Percentiles rank a stretch among this genome's conserved stretches.
phyloP scores from a whole-genome alignment of 2,888 invertebrate genomes.

The Antitype chi region DNA sequence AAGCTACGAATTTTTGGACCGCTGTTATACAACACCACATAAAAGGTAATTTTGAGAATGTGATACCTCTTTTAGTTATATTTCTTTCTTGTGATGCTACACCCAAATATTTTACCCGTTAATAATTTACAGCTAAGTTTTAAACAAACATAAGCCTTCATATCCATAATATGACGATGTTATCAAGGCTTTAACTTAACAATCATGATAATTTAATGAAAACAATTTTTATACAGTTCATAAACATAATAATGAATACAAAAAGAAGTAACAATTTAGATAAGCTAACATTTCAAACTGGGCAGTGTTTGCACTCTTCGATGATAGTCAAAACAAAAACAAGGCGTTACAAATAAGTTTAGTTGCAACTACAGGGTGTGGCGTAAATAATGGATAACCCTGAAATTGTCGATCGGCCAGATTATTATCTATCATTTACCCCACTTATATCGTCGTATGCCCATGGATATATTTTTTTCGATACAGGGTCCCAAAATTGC shows the following conservation, averaged over 20 bases:
- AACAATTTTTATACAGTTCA: slow-evolving; percentile 63
- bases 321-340: slow-evolving; percentile 13
- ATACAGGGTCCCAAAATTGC: no score
- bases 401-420: no score
- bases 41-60: slow-evolving; percentile 20
- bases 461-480: no score
- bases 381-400: no score
- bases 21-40: slow-evolving; percentile 35
- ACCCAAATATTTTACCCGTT: slow-evolving; percentile 31
- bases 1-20: slow-evolving; percentile 16
- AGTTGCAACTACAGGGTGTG: slow-evolving; percentile 25
- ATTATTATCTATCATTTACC: no score
- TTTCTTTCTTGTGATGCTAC: slow-evolving; percentile 48
- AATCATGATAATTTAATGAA: slow-evolving; percentile 58
- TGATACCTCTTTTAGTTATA: slow-evolving; percentile 16
- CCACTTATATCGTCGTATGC: no score
- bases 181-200: slow-evolving; percentile 15
- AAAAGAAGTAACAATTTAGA: slow-evolving; percentile 54
- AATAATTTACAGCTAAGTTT: slow-evolving; percentile 30
- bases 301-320: slow-evolving; percentile 20
- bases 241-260: slow-evolving; percentile 48
- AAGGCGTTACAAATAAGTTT: slow-evolving; percentile 3
- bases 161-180: slow-evolving; percentile 15
- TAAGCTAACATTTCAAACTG: slow-evolving; percentile 23
- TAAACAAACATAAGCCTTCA: slow-evolving; percentile 14